Evolutionary conservation across 2,888 invertebrate genomes (phyloP), one percentile per base, ranked within the genome.

Genomic region (Sinelater perroti): DNA sequence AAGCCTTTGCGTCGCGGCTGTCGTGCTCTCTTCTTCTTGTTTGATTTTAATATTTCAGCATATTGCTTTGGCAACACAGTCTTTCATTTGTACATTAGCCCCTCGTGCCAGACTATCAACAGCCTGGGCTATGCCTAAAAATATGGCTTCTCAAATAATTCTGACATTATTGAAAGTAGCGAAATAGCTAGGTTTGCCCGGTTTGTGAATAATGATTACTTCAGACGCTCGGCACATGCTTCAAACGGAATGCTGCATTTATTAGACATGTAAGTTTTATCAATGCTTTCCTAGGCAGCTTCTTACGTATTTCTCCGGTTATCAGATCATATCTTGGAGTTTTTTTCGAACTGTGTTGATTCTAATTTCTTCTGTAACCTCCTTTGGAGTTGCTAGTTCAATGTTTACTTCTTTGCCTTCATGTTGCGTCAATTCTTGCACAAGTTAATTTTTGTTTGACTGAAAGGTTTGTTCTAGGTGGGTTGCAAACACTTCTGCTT

Each of bases 351-450:
- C 10, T 31, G 17, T 46, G 17, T 49, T 49, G 4, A 13, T 35
- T 36, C 20, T 35, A 49, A 49, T 49, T 49, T 49, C 49, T 14
- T 20, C 49, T 10, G 36, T 14, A 24, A 49, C 24, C 31, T 49
- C 21, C 24, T 42, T 42, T 10, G 24, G 42, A 11, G 24, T 24
- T 21, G 10, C 24, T 14, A 24, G 10, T 2, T 42, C 24, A 14
- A 42, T 42, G 24, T 24, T 20, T 24, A 42, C 13, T 24, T 42
- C 21, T 42, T 42, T 14, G 31, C 31, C 44, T 24, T 26, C 26
- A 21, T 2, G 7, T 14, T 11, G n/a, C n/a, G 4, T 24, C 14
- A 26, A 17, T 44, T 44, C 44, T 26, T 26, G 24, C 11, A 42
- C 28, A 14, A 44, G 8, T 14, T 13, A 28, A 26, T n/a, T 13